phyloP scores from a whole-genome alignment of 2,888 invertebrate species.

The Eristalinus sepulchralis region DNA sequence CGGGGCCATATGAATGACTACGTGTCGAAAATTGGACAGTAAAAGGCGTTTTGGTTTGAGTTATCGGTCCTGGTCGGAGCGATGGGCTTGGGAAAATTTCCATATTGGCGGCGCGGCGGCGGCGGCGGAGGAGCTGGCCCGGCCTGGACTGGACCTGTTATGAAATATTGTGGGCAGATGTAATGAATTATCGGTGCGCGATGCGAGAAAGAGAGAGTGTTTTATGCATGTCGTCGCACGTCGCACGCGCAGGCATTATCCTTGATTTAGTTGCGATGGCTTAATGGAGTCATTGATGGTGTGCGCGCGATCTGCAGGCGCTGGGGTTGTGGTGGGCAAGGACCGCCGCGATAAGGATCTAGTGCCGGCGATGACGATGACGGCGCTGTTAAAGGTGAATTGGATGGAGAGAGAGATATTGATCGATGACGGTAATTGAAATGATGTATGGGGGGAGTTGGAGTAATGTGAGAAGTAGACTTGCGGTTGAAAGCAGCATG shows the following conservation, averaged over 20 bases:
- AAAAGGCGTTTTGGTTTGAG: constrained; percentile 78
- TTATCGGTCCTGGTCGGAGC: constrained; percentile 72
- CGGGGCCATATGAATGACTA: constrained; percentile 75
- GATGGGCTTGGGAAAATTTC: constrained; percentile 68
- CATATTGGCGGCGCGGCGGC: constrained; percentile 48
- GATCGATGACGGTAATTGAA: constrained; percentile 49
- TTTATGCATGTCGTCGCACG: constrained; percentile 56
- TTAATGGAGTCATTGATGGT: constrained; percentile 62
- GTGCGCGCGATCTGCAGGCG: background rate
- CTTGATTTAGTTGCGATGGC: constrained; percentile 62
- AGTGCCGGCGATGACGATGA: constrained; percentile 31
- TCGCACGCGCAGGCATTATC: constrained; percentile 49
- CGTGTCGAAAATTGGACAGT: constrained; percentile 78
- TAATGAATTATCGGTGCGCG: constrained; percentile 62
- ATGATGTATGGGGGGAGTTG: constrained; percentile 35
- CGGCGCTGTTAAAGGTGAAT: constrained; percentile 46
- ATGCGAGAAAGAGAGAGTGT: constrained; percentile 66
- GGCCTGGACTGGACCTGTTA: constrained; percentile 35
- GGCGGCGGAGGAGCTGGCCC: constrained; percentile 5
- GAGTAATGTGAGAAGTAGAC: constrained; percentile 29
- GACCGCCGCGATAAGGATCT: constrained; percentile 51
- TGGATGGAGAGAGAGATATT: constrained; percentile 27
- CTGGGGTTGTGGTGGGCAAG: constrained; percentile 35
- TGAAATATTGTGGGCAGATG: constrained; percentile 68
- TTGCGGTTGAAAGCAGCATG: background rate